Evolutionary conservation across 2,888 invertebrate species (phyloP).

Genomic region (Minunthozetes semirufus): DNA sequence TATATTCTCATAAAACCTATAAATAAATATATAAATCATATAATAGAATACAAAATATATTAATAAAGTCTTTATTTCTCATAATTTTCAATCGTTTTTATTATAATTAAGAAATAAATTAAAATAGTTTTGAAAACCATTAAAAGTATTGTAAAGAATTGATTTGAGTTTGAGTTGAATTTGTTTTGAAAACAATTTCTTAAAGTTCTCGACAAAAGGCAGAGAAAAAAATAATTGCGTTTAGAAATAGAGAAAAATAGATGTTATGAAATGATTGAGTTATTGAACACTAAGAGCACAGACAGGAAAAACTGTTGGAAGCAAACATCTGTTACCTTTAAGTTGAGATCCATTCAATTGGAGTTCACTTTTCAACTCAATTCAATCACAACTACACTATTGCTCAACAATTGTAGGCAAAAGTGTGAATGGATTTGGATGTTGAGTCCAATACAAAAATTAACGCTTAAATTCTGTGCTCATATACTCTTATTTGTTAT

Average conservation of each 20-base stretch:
- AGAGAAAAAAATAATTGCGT: not conserved
- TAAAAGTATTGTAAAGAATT: too few species aligned
- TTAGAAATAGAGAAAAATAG: not conserved
- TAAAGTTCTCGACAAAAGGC: too few species aligned
- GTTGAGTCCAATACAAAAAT: slow-evolving; percentile 6
- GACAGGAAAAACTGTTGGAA: not conserved
- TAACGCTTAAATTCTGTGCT: not conserved
- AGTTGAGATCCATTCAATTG: slow-evolving; percentile 9
- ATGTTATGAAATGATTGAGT: not conserved
- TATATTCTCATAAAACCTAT: too few species aligned
- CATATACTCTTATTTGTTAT: too few species aligned
- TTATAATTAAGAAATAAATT: too few species aligned
- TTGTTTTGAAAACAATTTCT: too few species aligned
- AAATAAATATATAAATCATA: too few species aligned
- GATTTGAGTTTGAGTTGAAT: too few species aligned
- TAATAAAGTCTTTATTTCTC: too few species aligned
- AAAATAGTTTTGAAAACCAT: too few species aligned
- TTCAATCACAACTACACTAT: slow-evolving; percentile 26
- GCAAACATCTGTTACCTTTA: slow-evolving; percentile 31
- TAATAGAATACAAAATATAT: too few species aligned
- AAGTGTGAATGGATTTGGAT: slow-evolving; percentile 6
- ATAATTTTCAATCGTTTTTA: too few species aligned
- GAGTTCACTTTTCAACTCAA: slow-evolving; percentile 29
- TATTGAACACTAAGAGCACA: not conserved
- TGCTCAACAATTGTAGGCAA: slow-evolving; percentile 14